A percentile compares a stretch with the other conserved stretches of the same genome.
Evolutionary conservation across 2,113 vertebrate genomes (phyloP).

Genomic region (Labrus mixtus): DNA sequence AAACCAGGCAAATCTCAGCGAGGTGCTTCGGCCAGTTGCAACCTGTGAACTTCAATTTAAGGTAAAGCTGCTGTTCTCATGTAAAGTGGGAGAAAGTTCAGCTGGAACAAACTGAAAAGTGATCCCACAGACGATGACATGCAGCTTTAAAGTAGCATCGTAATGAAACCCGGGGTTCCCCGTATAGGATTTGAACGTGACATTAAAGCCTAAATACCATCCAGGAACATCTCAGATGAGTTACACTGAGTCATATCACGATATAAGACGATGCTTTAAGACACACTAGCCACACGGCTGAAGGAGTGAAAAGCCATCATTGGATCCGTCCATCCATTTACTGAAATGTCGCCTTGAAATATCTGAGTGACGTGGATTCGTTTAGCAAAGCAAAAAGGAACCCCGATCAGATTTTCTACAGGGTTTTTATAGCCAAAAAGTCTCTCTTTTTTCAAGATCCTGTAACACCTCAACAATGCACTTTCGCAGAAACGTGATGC

Average conservation of each 20-base stretch:
- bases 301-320: too few species aligned
- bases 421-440: too few species aligned
- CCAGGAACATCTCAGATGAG: background rate
- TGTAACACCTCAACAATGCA: too few species aligned
- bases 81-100: background rate
- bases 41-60: background rate
- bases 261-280: background rate
- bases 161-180: background rate
- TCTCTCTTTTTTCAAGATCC: too few species aligned
- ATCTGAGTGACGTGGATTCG: too few species aligned
- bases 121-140: background rate
- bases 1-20: constrained; percentile 5
- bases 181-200: background rate
- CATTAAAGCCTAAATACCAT: background rate
- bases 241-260: background rate
- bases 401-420: too few species aligned
- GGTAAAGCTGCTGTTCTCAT: background rate
- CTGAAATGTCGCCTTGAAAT: background rate
- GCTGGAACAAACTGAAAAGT: background rate
- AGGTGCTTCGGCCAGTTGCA: background rate
- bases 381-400: too few species aligned
- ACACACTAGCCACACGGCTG: background rate
- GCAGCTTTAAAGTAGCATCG: background rate
- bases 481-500: too few species aligned
- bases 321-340: too few species aligned